phyloP scores from a whole-genome alignment of 2,113 vertebrate species.

The Dolichotis patagonum region DNA sequence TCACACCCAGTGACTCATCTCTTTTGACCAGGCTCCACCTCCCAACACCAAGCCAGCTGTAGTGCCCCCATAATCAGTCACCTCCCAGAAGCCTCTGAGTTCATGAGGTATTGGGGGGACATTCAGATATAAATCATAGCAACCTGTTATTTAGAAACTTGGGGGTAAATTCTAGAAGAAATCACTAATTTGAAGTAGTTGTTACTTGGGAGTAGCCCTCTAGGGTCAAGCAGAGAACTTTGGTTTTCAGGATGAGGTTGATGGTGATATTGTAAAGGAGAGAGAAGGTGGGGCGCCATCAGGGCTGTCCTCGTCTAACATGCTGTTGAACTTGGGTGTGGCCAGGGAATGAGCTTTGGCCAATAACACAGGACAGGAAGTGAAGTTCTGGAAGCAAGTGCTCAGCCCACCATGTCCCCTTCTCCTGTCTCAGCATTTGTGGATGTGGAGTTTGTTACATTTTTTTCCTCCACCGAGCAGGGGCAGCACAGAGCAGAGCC shows the following conservation, averaged over 20 bases:
- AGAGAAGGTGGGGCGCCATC: neutral
- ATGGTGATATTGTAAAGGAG: neutral
- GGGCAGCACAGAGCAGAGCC: neutral
- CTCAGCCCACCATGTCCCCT: neutral
- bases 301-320: neutral
- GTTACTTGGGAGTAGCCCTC: neutral
- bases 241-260: neutral
- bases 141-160: neutral
- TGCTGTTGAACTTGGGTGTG: neutral
- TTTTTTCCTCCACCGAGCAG: neutral
- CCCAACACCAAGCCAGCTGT: neutral
- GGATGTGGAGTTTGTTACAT: neutral
- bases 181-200: neutral
- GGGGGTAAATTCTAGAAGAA: conserved; percentile 7
- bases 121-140: neutral
- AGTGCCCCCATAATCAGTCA: neutral
- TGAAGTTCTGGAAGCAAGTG: neutral
- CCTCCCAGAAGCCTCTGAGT: neutral
- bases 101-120: neutral
- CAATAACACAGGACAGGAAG: neutral
- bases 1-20: neutral
- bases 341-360: neutral
- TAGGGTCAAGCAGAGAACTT: neutral
- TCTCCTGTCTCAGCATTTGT: neutral
- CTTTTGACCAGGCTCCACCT: neutral